Conservation (phyloP, 2,888 invertebrate species). For the Melipona beecheii region DNA sequence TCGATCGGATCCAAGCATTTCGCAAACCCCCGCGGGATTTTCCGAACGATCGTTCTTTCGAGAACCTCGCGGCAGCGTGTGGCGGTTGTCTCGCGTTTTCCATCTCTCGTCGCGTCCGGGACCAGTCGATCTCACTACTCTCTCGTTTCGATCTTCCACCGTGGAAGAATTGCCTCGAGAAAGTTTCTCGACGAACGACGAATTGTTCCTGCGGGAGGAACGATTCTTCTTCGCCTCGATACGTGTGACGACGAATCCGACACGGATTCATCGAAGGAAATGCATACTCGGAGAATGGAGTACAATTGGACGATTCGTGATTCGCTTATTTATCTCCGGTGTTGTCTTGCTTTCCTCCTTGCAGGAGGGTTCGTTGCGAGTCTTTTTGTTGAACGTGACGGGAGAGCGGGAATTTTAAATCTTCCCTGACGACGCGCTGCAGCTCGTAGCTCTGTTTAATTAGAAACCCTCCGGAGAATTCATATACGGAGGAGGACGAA, state of each 20-base stretch:
- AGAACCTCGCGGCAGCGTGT: not conserved
- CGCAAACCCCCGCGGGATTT: not conserved
- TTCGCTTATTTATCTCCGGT: constrained; percentile 37
- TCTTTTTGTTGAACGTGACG: not conserved
- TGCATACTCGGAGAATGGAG: not conserved
- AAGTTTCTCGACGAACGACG: not conserved
- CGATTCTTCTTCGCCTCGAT: not conserved
- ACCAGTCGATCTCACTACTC: constrained; percentile 17
- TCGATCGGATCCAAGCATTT: not conserved
- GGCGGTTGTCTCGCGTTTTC: constrained; percentile 20
- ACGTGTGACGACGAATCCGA: not conserved
- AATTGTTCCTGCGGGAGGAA: not conserved
- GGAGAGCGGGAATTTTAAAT: constrained; percentile 4
- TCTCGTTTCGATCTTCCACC: constrained; percentile 23
- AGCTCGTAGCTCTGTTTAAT: not conserved
- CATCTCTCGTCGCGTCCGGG: constrained; percentile 22
- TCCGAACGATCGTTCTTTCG: constrained; percentile 13
- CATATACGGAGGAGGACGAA: not conserved
- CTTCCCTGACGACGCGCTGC: not conserved
- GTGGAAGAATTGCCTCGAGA: constrained; percentile 18
- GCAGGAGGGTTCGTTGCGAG: constrained; percentile 7
- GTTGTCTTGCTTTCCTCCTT: constrained; percentile 20
- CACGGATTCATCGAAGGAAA: constrained; percentile 1
- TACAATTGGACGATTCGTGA: constrained; percentile 16
- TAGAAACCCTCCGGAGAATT: not conserved